These are phyloP conservation scores for Ips nitidus DNA, from an alignment of 1,140 invertebrate species.

Conservation along the genomic window DNA sequence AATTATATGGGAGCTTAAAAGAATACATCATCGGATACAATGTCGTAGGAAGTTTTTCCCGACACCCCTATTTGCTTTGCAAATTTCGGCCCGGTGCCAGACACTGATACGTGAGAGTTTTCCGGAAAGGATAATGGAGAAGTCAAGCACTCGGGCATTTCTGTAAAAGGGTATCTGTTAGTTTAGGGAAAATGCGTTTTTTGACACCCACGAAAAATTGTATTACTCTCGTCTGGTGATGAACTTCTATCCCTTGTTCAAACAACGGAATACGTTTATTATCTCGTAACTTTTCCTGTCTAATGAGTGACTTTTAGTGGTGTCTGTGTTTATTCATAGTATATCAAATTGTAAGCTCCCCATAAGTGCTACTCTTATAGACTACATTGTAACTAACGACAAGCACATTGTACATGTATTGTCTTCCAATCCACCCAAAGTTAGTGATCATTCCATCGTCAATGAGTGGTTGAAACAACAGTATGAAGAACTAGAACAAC, in stretches of 20 bases:
- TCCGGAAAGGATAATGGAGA: slow-evolving; percentile 2
- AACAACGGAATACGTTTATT: neutral
- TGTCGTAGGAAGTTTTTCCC: slow-evolving; percentile 3
- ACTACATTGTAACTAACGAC: too few species aligned
- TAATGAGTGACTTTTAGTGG: too few species aligned
- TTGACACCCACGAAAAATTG: neutral
- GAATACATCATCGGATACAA: slow-evolving; percentile 12
- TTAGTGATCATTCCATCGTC: too few species aligned
- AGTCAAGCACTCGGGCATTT: slow-evolving; percentile 2
- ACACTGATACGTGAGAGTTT: slow-evolving; percentile 10
- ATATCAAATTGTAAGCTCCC: too few species aligned
- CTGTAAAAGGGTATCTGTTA: neutral
- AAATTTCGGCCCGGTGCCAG: slow-evolving; percentile 10
- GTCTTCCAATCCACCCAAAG: too few species aligned
- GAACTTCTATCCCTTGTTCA: neutral
- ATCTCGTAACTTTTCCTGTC: neutral
- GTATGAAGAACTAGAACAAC: too few species aligned
- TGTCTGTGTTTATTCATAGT: too few species aligned
- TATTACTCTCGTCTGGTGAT: neutral
- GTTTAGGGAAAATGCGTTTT: neutral
- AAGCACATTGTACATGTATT: too few species aligned
- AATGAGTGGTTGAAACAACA: too few species aligned
- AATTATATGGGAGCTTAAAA: slow-evolving; percentile 7
- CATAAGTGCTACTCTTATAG: too few species aligned
- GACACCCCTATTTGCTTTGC: slow-evolving; percentile 15